Percentiles rank a stretch among this genome's conserved stretches.
Evolutionary conservation across 2,113 vertebrate species (phyloP).

Genomic region (Columbina picui): DNA sequence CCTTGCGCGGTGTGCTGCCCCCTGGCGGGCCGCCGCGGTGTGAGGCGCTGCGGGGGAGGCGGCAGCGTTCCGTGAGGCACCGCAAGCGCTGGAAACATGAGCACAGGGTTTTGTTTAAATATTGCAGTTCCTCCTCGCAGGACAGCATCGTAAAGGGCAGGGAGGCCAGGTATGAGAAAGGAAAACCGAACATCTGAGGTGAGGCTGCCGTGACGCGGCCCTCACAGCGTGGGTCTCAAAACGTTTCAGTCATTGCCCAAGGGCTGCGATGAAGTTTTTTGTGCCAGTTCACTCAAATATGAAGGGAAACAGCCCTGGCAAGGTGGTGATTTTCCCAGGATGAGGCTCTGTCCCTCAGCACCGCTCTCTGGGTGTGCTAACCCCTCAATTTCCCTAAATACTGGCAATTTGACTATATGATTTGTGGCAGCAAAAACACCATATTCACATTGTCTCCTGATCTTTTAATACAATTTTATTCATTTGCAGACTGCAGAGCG

Average conservation of each 20-base stretch:
- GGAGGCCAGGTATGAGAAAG: neutral
- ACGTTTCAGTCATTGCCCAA: fast-evolving
- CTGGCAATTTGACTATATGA: neutral
- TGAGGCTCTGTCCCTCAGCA: neutral
- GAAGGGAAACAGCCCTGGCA: neutral
- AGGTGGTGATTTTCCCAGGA: neutral
- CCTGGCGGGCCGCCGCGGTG: neutral
- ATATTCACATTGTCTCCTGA: fast-evolving
- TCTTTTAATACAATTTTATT: neutral
- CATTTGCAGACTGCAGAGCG: neutral
- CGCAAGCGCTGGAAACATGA: fast-evolving
- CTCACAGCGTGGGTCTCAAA: fast-evolving
- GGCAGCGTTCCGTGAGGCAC: neutral
- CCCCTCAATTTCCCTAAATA: neutral
- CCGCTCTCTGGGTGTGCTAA: fast-evolving
- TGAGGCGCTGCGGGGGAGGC: neutral
- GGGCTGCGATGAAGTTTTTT: neutral
- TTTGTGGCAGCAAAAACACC: neutral
- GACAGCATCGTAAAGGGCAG: fast-evolving
- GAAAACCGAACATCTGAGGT: fast-evolving
- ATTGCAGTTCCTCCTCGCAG: fast-evolving
- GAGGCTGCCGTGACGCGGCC: fast-evolving
- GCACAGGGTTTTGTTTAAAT: fast-evolving
- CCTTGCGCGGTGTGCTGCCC: neutral
- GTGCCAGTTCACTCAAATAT: neutral